phyloP scores from a whole-genome alignment of 2,797 vertebrate genomes.

The Leptatherina wallacei region DNA sequence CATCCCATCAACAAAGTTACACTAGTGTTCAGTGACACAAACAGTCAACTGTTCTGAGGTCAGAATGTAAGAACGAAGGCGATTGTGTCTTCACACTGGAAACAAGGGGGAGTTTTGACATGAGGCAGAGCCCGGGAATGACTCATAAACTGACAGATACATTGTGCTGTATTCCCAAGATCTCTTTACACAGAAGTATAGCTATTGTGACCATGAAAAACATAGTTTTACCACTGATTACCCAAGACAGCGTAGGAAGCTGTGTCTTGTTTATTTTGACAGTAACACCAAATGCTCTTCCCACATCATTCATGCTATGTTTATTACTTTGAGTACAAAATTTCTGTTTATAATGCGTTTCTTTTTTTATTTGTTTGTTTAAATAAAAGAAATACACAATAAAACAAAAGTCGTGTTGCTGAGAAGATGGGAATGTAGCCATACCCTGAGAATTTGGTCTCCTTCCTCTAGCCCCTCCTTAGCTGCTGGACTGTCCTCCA shows the following conservation, averaged over 20 bases:
- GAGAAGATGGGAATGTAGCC: slow-evolving; percentile 2
- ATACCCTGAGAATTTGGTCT: slow-evolving; percentile 98
- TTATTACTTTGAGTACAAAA: not conserved
- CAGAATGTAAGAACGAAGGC: slow-evolving; percentile 68
- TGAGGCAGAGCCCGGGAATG: slow-evolving; percentile 63
- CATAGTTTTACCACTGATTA: slow-evolving; percentile 55
- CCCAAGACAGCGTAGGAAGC: slow-evolving; percentile 54
- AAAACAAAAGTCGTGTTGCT: not conserved
- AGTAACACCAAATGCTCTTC: slow-evolving; percentile 65
- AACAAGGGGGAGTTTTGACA: slow-evolving; percentile 77
- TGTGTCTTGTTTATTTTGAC: slow-evolving; percentile 37
- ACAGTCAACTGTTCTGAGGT: slow-evolving; percentile 70
- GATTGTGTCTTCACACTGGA: slow-evolving; percentile 74
- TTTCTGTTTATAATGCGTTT: not conserved
- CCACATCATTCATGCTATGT: slow-evolving; percentile 28
- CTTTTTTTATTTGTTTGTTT: not conserved
- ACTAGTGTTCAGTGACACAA: slow-evolving; percentile 66
- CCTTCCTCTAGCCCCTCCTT: slow-evolving; percentile 98
- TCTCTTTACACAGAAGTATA: slow-evolving; percentile 50
- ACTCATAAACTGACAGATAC: slow-evolving; percentile 73
- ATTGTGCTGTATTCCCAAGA: slow-evolving; percentile 71
- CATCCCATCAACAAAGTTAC: slow-evolving; percentile 69
- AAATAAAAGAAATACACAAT: not conserved
- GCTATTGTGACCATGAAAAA: slow-evolving; percentile 54
- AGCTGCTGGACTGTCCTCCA: slow-evolving; percentile 96